A percentile compares a stretch with the other conserved stretches of the same genome.
Evolutionary conservation across 2,797 vertebrate genomes (phyloP).

Genomic region (Rhinophrynus dorsalis): DNA sequence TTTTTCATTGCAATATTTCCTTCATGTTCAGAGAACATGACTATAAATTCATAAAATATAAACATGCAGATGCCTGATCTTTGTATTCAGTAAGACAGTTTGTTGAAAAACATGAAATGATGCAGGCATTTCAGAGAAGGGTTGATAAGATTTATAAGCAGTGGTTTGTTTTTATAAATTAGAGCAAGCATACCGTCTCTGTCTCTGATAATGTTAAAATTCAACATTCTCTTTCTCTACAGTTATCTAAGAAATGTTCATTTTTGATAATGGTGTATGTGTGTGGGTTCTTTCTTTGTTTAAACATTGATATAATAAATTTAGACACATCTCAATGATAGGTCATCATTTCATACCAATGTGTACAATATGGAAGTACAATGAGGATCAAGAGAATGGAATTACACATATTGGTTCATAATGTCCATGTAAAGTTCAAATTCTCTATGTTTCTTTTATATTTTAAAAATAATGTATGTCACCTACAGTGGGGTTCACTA

Average conservation of each 20-base stretch:
- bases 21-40: constrained; percentile 54
- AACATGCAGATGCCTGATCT: constrained; percentile 69
- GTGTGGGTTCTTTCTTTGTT: neutral
- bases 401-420: too few species aligned
- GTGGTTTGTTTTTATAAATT: constrained; percentile 67
- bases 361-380: too few species aligned
- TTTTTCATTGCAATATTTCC: constrained; percentile 50
- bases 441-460: too few species aligned
- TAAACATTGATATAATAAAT: neutral
- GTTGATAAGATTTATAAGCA: constrained; percentile 68
- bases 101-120: constrained; percentile 75
- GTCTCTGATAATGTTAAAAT: constrained; percentile 60
- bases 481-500: too few species aligned
- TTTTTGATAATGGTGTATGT: neutral
- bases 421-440: too few species aligned
- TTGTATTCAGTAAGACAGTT: constrained; percentile 60
- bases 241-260: constrained; percentile 14
- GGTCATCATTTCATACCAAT: too few species aligned
- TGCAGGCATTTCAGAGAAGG: constrained; percentile 60
- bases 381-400: too few species aligned
- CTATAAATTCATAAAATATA: constrained; percentile 61
- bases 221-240: constrained; percentile 52
- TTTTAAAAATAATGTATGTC: too few species aligned
- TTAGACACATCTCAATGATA: neutral
- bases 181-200: constrained; percentile 56